These are phyloP conservation scores for Brachylomia viminalis DNA, from an alignment of 2,888 invertebrate genomes.

Conservation along the genomic window DNA sequence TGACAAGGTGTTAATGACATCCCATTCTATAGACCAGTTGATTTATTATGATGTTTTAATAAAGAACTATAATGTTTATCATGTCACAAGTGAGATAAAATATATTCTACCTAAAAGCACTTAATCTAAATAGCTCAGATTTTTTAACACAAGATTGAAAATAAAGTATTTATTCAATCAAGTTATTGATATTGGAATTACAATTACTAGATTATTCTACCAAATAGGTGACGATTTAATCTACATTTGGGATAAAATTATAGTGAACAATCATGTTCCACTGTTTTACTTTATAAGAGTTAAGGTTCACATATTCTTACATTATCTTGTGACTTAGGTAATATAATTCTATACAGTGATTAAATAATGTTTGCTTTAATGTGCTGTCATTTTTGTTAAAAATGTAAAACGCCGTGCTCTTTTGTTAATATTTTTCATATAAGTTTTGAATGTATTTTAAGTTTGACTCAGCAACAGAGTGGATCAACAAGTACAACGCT, in stretches of 20 bases:
- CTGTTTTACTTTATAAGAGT: conserved; percentile 66
- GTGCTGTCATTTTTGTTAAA: conserved; percentile 83
- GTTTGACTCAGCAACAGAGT: conserved; percentile 89
- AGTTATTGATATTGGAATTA: conserved; percentile 69
- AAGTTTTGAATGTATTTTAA: conserved; percentile 85
- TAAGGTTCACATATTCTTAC: conserved; percentile 73
- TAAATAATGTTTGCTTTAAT: conserved; percentile 81
- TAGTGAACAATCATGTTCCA: conserved; percentile 72
- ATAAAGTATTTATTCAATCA: conserved; percentile 54
- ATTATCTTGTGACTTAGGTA: conserved; percentile 75
- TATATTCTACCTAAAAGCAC: conserved; percentile 50
- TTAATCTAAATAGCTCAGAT: conserved; percentile 39
- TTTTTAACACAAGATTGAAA: conserved; percentile 29
- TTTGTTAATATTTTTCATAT: conserved; percentile 84
- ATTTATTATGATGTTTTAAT: conserved; percentile 46
- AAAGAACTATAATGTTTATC: conserved; percentile 50
- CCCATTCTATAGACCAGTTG: conserved; percentile 47
- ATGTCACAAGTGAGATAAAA: conserved; percentile 59
- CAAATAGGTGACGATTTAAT: conserved; percentile 77
- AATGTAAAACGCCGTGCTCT: conserved; percentile 86
- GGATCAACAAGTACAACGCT: conserved; percentile 75
- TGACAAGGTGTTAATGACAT: conserved; percentile 48
- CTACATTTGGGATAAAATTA: conserved; percentile 68
- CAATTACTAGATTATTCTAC: conserved; percentile 74
- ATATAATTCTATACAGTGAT: conserved; percentile 75